phyloP scores from a whole-genome alignment of 2,113 vertebrate species.

The Caloenas nicobarica region DNA sequence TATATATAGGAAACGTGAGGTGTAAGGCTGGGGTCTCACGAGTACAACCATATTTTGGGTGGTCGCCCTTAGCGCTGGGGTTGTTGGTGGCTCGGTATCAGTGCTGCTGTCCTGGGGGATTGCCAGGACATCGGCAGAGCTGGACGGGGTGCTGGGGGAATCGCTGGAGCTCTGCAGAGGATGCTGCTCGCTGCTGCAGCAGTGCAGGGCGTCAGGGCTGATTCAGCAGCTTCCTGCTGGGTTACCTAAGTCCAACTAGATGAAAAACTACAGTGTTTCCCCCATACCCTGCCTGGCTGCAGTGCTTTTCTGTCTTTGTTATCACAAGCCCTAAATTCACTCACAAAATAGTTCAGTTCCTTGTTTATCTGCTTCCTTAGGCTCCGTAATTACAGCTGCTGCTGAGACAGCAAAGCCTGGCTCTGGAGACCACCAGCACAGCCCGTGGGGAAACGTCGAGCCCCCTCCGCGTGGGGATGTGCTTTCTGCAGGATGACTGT shows the following conservation, averaged over 20 bases:
- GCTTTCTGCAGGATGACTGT: neutral
- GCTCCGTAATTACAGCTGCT: neutral
- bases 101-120: neutral
- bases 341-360: neutral
- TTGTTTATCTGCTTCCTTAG: conserved; percentile 27
- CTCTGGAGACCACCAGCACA: conserved; percentile 7
- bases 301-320: neutral
- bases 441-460: fast-evolving
- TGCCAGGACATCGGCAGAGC: neutral
- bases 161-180: neutral
- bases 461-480: neutral
- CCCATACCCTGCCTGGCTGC: neutral
- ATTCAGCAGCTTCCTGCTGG: neutral
- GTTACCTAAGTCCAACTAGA: neutral
- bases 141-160: neutral
- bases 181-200: neutral
- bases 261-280: neutral
- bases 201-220: neutral
- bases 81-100: neutral
- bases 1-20: fast-evolving
- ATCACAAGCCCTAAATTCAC: neutral
- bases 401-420: neutral
- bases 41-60: fast-evolving
- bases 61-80: neutral
- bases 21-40: neutral